phyloP scores from a whole-genome alignment of 2,888 invertebrate genomes.

The Pyrrhia umbra region DNA sequence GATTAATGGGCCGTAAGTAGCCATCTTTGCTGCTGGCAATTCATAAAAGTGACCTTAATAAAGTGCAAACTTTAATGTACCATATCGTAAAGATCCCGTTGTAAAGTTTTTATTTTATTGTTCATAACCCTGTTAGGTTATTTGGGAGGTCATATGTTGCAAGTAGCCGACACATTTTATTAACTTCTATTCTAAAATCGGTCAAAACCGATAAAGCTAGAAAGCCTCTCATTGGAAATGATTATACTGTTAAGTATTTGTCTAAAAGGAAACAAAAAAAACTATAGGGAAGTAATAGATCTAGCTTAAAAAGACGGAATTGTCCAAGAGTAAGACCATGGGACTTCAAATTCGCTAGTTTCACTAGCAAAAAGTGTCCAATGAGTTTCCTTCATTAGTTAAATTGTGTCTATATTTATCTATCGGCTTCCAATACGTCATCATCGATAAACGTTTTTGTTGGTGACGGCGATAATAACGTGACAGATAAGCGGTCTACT shows the following conservation, averaged over 20 bases:
- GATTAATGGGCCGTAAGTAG: conserved; percentile 53
- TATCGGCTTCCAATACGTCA: conserved; percentile 39
- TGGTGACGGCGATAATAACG: conserved; percentile 8
- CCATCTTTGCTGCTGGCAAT: conserved; percentile 40
- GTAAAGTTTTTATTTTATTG: conserved; percentile 61
- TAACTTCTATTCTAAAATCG: no score
- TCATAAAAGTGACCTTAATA: conserved; percentile 62
- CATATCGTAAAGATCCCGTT: conserved; percentile 58
- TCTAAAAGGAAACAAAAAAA: no score
- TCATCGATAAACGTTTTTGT: conserved; percentile 47
- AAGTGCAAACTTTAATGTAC: conserved; percentile 62
- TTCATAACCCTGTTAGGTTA: conserved; percentile 38
- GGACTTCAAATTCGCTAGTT: no score
- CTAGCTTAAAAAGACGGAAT: no score
- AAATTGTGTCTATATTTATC: conserved; percentile 39
- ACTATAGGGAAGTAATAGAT: no score
- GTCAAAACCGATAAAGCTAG: no score
- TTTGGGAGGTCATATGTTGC: conserved; percentile 26
- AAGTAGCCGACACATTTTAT: not conserved
- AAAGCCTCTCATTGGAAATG: no score
- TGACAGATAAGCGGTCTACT: conserved; percentile 3
- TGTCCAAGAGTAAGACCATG: not conserved
- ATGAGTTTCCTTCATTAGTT: conserved; percentile 10
- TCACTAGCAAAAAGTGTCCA: not conserved
- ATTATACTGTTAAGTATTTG: no score